Evolutionary conservation across 2,888 invertebrate genomes (phyloP).

Genomic region (Slavum lentiscoides): DNA sequence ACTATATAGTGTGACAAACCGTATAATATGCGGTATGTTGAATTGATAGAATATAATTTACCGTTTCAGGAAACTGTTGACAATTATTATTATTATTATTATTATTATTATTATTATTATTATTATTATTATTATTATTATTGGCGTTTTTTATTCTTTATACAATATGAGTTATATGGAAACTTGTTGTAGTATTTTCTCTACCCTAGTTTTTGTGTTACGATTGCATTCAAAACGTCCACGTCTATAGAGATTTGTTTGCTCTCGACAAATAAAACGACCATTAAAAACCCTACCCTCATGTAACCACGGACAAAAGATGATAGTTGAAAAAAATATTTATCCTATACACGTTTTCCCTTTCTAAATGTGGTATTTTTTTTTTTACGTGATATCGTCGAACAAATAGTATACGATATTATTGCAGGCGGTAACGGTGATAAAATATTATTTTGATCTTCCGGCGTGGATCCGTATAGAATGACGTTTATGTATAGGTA

Average conservation of each 20-base stretch:
- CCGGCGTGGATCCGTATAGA: neutral
- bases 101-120: neutral
- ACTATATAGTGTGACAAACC: neutral
- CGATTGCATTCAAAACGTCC: constrained; percentile 2
- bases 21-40: neutral
- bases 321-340: constrained; percentile 12
- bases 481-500: no score
- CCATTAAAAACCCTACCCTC: constrained; percentile 37
- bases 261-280: constrained; percentile 31
- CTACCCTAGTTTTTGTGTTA: constrained; percentile 17
- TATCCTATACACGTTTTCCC: constrained; percentile 6
- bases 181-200: neutral
- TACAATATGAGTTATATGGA: neutral
- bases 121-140: no score
- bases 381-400: constrained; percentile 3
- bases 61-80: neutral
- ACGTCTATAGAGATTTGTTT: constrained; percentile 9
- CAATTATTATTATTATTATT: neutral
- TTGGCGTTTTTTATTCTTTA: neutral
- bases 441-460: neutral
- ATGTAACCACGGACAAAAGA: neutral
- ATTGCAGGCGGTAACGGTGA: neutral
- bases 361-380: neutral
- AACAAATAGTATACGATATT: constrained; percentile 5
- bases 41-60: neutral